Evolutionary conservation across 64 coral and sea anemone genomes (phyloP).

Genomic region (Actinia equina): DNA sequence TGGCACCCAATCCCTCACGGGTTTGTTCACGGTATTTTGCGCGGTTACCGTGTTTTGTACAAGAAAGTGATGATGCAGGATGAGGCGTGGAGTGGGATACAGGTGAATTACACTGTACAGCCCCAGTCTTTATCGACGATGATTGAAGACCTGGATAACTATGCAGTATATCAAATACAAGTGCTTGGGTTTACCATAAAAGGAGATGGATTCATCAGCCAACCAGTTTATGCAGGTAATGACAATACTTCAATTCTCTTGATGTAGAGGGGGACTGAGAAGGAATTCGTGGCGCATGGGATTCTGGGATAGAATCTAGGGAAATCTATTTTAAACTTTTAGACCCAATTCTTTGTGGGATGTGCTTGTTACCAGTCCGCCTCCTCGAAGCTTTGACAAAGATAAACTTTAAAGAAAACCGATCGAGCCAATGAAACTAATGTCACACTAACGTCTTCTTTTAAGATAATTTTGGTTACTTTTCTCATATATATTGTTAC

Average conservation of each 20-base stretch:
- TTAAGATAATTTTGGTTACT: neutral
- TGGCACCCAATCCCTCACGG: constrained; percentile 48
- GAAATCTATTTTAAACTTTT: no score
- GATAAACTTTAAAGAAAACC: no score
- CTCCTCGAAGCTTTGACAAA: no score
- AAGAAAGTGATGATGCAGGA: constrained; percentile 2
- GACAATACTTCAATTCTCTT: no score
- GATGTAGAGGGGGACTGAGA: neutral
- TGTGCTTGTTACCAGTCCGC: no score
- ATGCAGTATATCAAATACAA: constrained; percentile 59
- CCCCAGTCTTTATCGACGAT: neutral
- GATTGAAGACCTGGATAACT: constrained; percentile 46
- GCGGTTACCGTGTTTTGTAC: constrained; percentile 66
- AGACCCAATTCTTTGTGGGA: no score
- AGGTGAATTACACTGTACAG: neutral
- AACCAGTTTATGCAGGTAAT: constrained; percentile 7
- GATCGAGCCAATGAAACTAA: no score
- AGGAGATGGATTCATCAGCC: constrained; percentile 44
- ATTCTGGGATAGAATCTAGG: no score
- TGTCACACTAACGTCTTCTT: no score
- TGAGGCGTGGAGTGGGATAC: neutral
- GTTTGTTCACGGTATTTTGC: constrained; percentile 61
- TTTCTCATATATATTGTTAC: neutral
- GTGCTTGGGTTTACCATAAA: constrained; percentile 74
- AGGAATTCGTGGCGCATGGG: neutral